phyloP scores from a whole-genome alignment of 2,888 invertebrate genomes.

The Metopia argyrocephala region DNA sequence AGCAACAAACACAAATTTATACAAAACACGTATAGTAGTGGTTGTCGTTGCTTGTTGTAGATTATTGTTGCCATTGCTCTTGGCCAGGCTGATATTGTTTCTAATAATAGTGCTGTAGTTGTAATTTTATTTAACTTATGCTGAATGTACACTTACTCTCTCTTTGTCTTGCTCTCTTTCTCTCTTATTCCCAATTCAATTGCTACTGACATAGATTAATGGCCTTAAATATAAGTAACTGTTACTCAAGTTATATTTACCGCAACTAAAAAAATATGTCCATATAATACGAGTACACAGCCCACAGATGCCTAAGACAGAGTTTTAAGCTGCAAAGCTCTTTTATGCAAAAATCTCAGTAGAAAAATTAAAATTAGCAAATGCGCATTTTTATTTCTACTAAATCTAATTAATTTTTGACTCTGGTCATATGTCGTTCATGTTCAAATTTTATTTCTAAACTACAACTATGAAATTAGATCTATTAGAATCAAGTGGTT shows the following conservation, averaged over 20 bases:
- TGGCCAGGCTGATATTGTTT: conserved; percentile 20
- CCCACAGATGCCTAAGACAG: not conserved
- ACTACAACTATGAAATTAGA: no score
- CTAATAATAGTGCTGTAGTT: conserved; percentile 19
- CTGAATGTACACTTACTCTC: conserved; percentile 32
- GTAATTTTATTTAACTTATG: conserved; percentile 29
- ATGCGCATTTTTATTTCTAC: no score
- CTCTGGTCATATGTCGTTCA: no score
- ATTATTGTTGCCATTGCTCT: conserved; percentile 5
- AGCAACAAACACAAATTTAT: conserved; percentile 39
- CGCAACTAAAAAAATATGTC: conserved; percentile 22
- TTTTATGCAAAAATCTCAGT: no score
- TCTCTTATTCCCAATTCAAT: conserved; percentile 28
- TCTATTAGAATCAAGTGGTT: no score
- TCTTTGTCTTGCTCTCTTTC: conserved; percentile 26
- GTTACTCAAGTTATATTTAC: conserved; percentile 54
- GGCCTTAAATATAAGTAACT: conserved; percentile 58
- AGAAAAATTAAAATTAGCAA: no score
- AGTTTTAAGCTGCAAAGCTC: not conserved
- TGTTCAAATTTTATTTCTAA: no score
- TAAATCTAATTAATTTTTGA: no score
- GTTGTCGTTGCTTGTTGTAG: conserved; percentile 6
- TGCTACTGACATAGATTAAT: conserved; percentile 65
- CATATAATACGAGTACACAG: not conserved
- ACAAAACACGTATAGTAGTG: conserved; percentile 3